phyloP scores from a whole-genome alignment of 2,797 vertebrate genomes.

The Buceros bicornis region DNA sequence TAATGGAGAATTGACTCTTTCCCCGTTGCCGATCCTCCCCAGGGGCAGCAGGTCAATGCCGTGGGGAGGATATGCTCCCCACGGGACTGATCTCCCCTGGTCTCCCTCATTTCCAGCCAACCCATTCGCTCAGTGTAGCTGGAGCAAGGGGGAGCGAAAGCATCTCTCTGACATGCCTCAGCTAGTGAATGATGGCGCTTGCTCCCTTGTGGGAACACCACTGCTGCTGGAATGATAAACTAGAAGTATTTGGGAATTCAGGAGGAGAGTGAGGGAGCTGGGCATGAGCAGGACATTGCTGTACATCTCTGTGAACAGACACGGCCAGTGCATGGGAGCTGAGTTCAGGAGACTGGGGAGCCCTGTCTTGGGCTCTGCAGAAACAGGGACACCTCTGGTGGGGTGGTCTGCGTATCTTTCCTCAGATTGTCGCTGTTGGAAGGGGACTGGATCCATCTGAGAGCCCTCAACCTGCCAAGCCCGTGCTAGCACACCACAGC shows the following conservation, averaged over 20 bases:
- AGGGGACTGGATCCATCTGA: neutral
- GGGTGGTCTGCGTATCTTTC: neutral
- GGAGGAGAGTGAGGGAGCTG: neutral
- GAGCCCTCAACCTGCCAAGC: neutral
- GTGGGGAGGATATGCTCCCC: neutral
- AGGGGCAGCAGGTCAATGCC: neutral
- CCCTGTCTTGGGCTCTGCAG: neutral
- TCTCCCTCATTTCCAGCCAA: neutral
- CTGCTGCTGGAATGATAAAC: constrained; percentile 21
- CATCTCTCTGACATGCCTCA: neutral
- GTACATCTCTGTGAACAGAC: neutral
- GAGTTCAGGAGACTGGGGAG: neutral
- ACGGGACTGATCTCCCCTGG: neutral
- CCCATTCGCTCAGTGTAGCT: neutral
- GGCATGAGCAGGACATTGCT: neutral
- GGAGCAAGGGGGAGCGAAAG: neutral
- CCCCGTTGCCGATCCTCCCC: neutral
- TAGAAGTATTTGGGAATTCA: neutral
- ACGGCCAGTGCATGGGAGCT: neutral
- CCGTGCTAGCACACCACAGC: neutral
- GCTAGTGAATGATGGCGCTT: neutral
- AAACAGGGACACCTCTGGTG: neutral
- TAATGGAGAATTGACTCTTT: neutral
- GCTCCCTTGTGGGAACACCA: neutral
- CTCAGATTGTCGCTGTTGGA: neutral